Conservation (phyloP, 2,113 vertebrate genomes). For the Gambusia holbrooki region DNA sequence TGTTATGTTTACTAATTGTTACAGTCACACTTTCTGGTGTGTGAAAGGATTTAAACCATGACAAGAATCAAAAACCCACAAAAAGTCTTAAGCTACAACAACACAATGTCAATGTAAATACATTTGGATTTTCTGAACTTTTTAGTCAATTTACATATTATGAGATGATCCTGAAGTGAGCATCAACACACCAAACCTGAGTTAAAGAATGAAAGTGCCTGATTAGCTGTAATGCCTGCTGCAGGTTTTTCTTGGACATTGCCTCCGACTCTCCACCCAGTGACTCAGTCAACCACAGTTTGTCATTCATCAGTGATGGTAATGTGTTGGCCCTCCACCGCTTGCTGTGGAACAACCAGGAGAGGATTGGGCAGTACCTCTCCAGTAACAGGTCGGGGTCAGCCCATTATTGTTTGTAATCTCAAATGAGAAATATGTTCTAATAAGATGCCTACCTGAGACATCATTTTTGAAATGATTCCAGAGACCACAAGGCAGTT, state of each 20-base stretch:
- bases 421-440: background rate
- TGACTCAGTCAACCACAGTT: constrained; percentile 95
- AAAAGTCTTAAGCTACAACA: too few relatives aligned
- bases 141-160: too few relatives aligned
- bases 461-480: background rate
- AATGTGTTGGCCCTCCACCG: constrained; percentile 95
- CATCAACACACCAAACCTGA: background rate
- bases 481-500: constrained; percentile 97
- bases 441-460: background rate
- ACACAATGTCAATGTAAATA: too few relatives aligned
- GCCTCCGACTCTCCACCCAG: constrained; percentile 96
- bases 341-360: constrained; percentile 99
- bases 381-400: constrained; percentile 91
- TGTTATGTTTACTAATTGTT: too few relatives aligned
- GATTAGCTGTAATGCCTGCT: background rate
- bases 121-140: too few relatives aligned
- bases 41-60: too few relatives aligned
- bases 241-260: constrained; percentile 97
- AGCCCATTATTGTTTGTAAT: background rate
- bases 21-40: too few relatives aligned
- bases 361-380: constrained; percentile 97
- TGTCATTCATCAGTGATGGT: constrained; percentile 98
- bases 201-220: background rate
- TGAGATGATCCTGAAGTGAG: too few relatives aligned
- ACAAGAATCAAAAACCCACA: too few relatives aligned